These are phyloP conservation scores for Lycocorax pyrrhopterus DNA, from an alignment of 2,113 vertebrate species.

Conservation along the genomic window DNA sequence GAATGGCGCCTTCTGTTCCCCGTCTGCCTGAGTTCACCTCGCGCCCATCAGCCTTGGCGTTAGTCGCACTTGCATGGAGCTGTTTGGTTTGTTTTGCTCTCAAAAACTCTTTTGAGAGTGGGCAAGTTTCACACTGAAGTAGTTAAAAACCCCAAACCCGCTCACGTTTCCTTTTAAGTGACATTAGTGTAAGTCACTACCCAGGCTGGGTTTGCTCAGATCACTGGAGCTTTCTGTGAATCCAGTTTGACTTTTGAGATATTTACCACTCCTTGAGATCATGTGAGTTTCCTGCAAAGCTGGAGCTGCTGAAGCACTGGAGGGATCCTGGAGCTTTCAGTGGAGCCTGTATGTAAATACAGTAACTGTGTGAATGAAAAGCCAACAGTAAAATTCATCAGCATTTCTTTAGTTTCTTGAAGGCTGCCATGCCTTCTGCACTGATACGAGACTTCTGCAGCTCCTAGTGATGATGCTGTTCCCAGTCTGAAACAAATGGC, in stretches of 20 bases:
- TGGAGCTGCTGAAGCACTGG: background rate
- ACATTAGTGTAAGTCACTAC: background rate
- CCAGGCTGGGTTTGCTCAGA: background rate
- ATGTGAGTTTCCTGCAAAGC: background rate
- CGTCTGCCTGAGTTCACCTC: slow-evolving; percentile 22
- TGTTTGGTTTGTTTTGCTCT: background rate
- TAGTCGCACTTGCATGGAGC: background rate
- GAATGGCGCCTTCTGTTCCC: slow-evolving; percentile 36
- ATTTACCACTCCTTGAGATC: background rate
- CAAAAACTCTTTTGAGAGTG: background rate
- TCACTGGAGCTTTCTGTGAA: background rate
- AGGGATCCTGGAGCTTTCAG: background rate
- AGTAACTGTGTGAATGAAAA: background rate
- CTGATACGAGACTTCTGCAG: background rate
- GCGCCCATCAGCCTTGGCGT: background rate
- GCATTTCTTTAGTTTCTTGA: background rate
- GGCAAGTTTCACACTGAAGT: background rate
- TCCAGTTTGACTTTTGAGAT: background rate
- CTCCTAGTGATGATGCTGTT: background rate
- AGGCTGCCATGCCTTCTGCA: background rate
- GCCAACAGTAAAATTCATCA: background rate
- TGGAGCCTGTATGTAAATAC: background rate
- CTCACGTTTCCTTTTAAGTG: background rate
- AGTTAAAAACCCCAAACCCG: background rate
- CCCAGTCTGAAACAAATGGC: slow-evolving; percentile 33